phyloP scores from a whole-genome alignment of 2,888 invertebrate genomes.

The Axea sp. region DNA sequence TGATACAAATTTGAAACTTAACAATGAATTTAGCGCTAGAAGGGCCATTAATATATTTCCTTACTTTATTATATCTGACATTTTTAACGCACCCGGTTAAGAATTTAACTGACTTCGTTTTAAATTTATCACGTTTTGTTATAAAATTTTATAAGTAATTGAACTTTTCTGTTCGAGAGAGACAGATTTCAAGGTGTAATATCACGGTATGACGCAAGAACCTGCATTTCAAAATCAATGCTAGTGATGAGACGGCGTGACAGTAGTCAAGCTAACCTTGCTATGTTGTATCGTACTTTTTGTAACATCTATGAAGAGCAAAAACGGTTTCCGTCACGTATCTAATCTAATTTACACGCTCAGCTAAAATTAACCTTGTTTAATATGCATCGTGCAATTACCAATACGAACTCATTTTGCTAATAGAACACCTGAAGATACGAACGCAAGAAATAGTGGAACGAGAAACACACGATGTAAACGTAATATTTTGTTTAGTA shows the following conservation, averaged over 20 bases:
- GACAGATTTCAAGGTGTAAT: no score
- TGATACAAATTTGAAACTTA: no score
- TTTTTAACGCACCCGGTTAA: no score
- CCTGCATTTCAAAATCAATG: constrained; percentile 29
- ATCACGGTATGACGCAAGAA: neutral
- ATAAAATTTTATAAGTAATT: no score
- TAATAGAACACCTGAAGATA: constrained; percentile 59
- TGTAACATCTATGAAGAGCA: constrained; percentile 35
- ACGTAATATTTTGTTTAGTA: no score
- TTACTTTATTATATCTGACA: no score
- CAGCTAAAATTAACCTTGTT: constrained; percentile 63
- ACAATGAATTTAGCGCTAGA: no score
- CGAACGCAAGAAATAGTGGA: constrained; percentile 45
- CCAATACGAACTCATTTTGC: constrained; percentile 47
- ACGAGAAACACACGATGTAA: no score
- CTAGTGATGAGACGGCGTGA: constrained; percentile 10
- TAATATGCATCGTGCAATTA: constrained; percentile 61
- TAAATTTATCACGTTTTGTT: no score
- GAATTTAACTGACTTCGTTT: no score
- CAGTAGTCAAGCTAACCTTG: constrained; percentile 19
- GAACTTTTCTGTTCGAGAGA: no score
- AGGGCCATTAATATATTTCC: no score
- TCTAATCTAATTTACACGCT: constrained; percentile 65
- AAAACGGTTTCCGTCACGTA: constrained; percentile 53
- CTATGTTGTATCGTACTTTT: constrained; percentile 30